Evolutionary conservation across 2,113 vertebrate species (phyloP), one percentile per base, ranked within the genome.

Genomic region (Meleagris gallopavo): DNA sequence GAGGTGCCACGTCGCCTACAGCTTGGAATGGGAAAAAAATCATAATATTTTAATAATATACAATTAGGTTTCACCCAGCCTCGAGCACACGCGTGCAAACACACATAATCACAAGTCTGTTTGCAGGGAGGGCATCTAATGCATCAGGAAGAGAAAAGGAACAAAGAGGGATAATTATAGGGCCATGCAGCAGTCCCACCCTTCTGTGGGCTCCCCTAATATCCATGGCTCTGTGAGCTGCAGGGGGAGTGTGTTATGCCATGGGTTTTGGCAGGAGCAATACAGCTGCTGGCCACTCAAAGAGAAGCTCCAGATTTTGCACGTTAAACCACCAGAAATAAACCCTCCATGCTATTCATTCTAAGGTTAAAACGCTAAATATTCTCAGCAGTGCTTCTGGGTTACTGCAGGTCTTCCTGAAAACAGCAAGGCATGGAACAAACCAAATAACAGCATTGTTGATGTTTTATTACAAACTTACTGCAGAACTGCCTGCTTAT

Each of bases 31-130:
- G 73, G 21, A 22, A 55, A 52, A 85, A 58, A 91, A 95, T 92
- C 94, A 88, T 48, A 97, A 97, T 97, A 97, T 97, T 97, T 95
- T 97, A 97, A 96, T 97, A 95, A 84, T 41, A 96, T 95, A 93
- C 94, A 95, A 97, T 97, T 96, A 97, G 84, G 85, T 29, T 79
- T 86, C 65, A 50, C 76, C 91, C 73, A 82, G 7, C 84, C 91
- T 64, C 83, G 30, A 20, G 7, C 80, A 36, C 2, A 32, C 41
- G 32, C 14, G 45, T 46, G 86, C 94, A 70, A 93, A 54, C 0
- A 46, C 86, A 89, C 81, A 94, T 78, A 94, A 88, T 58, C 93
- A 22, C 88, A n/a, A 4, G 54, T 17, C 92, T 55, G 65, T 40
- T 21, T 1, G 38, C 62, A 60, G 83, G 83, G 88, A 95, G 75